These are phyloP conservation scores for Colletes gigas DNA, from an alignment of 1,140 invertebrate species.

Conservation along the genomic window DNA sequence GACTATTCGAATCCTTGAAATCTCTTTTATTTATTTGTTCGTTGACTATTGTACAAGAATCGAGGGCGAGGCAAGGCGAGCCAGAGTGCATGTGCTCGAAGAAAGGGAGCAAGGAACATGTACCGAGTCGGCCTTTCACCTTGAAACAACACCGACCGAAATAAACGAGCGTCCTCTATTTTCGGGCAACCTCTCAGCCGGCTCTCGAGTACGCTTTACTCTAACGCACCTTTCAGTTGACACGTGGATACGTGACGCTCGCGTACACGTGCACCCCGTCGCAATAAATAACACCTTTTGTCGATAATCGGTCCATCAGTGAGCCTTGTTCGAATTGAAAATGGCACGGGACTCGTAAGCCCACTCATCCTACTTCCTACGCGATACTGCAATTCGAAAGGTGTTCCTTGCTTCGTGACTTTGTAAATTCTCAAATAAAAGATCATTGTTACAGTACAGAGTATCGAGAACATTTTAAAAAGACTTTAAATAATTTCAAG, in stretches of 20 bases:
- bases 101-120: slow-evolving; percentile 9
- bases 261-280: neutral
- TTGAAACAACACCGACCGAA: slow-evolving; percentile 39
- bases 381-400: no score
- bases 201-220: slow-evolving; percentile 31
- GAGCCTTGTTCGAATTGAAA: neutral
- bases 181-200: slow-evolving; percentile 24
- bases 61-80: neutral
- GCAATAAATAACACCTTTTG: neutral
- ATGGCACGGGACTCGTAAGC: neutral
- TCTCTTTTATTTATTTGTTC: neutral
- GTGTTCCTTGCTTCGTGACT: no score
- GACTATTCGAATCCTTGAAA: no score
- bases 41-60: slow-evolving; percentile 3
- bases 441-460: no score
- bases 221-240: neutral
- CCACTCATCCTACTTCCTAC: no score
- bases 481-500: no score
- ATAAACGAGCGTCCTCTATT: slow-evolving; percentile 48
- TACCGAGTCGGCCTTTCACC: slow-evolving; percentile 39
- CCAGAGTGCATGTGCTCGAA: slow-evolving; percentile 8
- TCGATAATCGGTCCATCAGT: slow-evolving; percentile 3
- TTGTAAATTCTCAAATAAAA: no score
- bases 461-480: no score
- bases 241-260: neutral